Base-by-base conservation (phyloP, 2,888 invertebrate genomes). In the Orthosia incerta region DNA sequence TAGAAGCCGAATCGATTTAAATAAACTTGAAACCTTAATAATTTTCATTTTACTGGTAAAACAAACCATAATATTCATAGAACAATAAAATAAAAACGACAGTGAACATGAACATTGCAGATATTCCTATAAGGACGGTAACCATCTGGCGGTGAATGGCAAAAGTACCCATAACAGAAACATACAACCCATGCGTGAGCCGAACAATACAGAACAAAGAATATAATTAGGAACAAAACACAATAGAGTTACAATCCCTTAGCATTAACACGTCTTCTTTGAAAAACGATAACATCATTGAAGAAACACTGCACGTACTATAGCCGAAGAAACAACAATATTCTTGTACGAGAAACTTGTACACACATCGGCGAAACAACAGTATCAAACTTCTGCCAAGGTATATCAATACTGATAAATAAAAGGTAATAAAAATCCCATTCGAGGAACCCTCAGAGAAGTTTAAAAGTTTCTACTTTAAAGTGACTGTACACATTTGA, bases 381-480 rank as follows among this genome's bases (percentile, higher is more conserved):
- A 50, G 69, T 73, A 79, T 74, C 69, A 74, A 82, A 85, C 83
- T 82, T 72, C 71, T 74, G 60, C 64, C 51, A 64, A 78, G 69
- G 71, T 83, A 74, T 73, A 78, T 76, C 77, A 78, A 74, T 83
- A 69, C 76, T 80, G 86, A 87, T 87, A 89, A 87, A 88, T 88
- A 89, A 86, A 82, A 84, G 84, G 81, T 86, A 88, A 89, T 89
- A 89, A 89, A 89, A 89, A 83, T 84, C 79, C 88, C 76, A 87
- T 86, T 71, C 73, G 65, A 73, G 65, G 65, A 75, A 83, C 80
- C 79, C 75, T 76, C 60, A 76, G 57, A 79, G 56, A 86, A 86
- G 76, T 86, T 85, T 81, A 64, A 76, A 83, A 86, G 82, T 83
- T 83, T 68, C 79, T 67, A 86, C 73, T 88, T 81, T 85, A 84